Evolutionary conservation across 2,797 vertebrate species (phyloP).

Genomic region (Epinephelus coioides): DNA sequence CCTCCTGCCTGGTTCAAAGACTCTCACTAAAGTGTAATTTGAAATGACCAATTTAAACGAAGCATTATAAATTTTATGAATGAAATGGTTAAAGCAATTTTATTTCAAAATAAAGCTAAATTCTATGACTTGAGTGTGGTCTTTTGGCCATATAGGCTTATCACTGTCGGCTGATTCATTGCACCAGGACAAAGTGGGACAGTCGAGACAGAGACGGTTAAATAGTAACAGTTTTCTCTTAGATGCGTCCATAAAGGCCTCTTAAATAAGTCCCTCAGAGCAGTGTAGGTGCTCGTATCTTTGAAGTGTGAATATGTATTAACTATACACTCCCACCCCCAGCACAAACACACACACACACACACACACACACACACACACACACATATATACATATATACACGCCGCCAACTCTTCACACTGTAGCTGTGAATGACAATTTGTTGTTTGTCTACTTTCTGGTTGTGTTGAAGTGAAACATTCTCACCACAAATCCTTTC

Average conservation of each 20-base stretch:
- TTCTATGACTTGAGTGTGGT: too few species aligned
- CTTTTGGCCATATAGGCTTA: too few species aligned
- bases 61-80: too few species aligned
- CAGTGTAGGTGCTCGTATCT: slow-evolving; percentile 2
- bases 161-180: too few species aligned
- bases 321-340: not conserved
- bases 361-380: slow-evolving; percentile 23
- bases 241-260: not conserved
- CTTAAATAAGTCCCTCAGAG: slow-evolving; percentile 9
- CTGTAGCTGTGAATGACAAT: slow-evolving; percentile 10
- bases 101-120: too few species aligned
- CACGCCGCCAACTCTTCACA: slow-evolving; percentile 17
- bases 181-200: not conserved
- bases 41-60: too few species aligned
- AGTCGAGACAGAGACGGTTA: slow-evolving; percentile 15
- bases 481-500: not conserved
- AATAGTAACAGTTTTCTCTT: not conserved
- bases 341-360: not conserved
- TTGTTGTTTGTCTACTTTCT: slow-evolving; percentile 29
- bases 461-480: slow-evolving; percentile 6
- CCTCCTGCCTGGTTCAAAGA: too few species aligned
- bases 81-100: too few species aligned
- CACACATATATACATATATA: not conserved
- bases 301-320: slow-evolving; percentile 32
- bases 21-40: too few species aligned